phyloP scores from a whole-genome alignment of 2,797 vertebrate genomes.

The Tachyglossus aculeatus region DNA sequence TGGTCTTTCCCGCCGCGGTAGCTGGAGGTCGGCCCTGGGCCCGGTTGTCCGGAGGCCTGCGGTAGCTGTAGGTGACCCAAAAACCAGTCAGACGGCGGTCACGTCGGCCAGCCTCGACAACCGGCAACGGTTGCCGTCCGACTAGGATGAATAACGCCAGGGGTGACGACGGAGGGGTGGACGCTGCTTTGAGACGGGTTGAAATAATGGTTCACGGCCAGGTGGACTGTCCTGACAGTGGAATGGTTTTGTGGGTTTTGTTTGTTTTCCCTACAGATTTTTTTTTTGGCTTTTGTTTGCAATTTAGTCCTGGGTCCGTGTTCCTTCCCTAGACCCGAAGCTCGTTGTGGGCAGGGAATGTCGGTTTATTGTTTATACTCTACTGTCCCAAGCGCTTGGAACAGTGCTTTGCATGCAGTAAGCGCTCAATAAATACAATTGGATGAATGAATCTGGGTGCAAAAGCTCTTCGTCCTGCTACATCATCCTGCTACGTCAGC shows the following conservation, averaged over 20 bases:
- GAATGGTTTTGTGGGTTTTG: not conserved
- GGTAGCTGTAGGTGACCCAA: too few species aligned
- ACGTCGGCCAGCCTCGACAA: too few species aligned
- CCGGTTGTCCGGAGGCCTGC: too few species aligned
- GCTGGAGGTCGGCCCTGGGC: too few species aligned
- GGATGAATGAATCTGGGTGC: not conserved
- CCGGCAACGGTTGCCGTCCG: too few species aligned
- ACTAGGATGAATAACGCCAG: too few species aligned
- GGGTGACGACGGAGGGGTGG: too few species aligned
- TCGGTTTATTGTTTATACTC: not conserved
- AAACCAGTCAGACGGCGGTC: too few species aligned
- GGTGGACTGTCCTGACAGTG: not conserved
- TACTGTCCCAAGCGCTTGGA: not conserved
- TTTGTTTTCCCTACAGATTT: not conserved
- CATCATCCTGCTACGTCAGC: too few species aligned
- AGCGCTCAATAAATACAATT: not conserved
- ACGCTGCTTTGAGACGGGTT: too few species aligned
- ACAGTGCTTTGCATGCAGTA: not conserved
- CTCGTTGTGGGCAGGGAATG: not conserved
- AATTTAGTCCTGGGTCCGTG: too few species aligned
- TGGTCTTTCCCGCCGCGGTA: conserved; percentile 10
- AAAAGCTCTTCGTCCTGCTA: not conserved
- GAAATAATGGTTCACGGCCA: too few species aligned
- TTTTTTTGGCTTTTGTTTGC: not conserved
- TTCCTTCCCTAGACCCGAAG: not conserved